phyloP scores from a whole-genome alignment of 2,113 vertebrate species.

The Astur gentilis region DNA sequence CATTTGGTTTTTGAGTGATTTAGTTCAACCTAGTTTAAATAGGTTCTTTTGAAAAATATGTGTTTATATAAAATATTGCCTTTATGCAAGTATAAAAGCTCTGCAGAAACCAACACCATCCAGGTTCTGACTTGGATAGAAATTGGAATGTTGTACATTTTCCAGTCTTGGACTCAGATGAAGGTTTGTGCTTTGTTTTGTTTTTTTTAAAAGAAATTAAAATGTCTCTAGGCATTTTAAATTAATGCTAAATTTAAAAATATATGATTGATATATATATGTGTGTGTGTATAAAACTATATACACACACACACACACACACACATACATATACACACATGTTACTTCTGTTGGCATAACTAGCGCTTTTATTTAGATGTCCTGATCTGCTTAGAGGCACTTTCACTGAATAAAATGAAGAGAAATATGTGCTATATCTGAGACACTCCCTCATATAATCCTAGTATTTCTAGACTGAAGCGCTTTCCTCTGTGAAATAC shows the following conservation, averaged over 20 bases:
- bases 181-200: neutral
- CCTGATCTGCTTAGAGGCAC: neutral
- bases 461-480: neutral
- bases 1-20: constrained; percentile 38
- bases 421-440: neutral
- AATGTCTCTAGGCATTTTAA: constrained; percentile 5
- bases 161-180: neutral
- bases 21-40: constrained; percentile 6
- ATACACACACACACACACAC: neutral
- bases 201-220: neutral
- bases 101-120: neutral
- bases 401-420: neutral
- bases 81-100: neutral
- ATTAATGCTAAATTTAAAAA: neutral
- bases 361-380: neutral
- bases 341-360: neutral
- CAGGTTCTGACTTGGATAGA: neutral
- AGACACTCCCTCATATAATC: neutral
- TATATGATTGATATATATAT: neutral
- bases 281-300: neutral
- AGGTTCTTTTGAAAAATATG: neutral
- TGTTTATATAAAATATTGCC: constrained; percentile 9
- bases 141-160: neutral
- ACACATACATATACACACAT: neutral
- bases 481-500: neutral